Evolutionary conservation across 1,140 invertebrate genomes (phyloP).

Genomic region (Steinernema feltiae): DNA sequence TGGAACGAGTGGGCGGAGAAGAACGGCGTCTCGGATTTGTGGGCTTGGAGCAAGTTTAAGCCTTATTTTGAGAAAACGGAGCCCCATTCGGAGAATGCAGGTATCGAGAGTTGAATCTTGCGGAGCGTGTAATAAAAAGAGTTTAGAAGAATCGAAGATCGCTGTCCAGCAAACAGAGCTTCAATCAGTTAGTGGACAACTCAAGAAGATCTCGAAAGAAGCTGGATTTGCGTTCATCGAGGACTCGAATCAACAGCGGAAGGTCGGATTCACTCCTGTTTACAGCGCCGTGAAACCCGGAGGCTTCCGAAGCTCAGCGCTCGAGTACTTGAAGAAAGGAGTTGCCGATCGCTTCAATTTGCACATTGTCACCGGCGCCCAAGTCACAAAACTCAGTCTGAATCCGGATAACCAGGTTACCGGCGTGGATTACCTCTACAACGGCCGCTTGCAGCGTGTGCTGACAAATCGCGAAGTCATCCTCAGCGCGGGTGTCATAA

Average conservation of each 20-base stretch:
- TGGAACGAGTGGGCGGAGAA: conserved; percentile 10
- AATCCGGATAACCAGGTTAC: conserved; percentile 4
- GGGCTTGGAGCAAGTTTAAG: conserved; percentile 12
- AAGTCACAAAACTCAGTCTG: conserved; percentile 19
- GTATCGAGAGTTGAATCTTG: neutral
- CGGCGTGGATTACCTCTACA: conserved; percentile 12
- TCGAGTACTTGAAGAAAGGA: neutral
- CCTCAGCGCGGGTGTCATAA: neutral
- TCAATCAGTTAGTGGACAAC: neutral
- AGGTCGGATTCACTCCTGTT: neutral
- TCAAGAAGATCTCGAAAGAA: neutral
- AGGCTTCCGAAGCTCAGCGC: conserved; percentile 5
- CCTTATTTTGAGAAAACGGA: neutral
- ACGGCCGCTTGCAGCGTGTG: neutral
- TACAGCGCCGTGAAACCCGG: neutral
- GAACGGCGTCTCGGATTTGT: neutral
- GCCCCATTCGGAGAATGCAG: neutral
- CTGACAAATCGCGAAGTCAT: conserved; percentile 14
- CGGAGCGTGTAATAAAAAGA: neutral
- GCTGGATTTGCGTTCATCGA: neutral
- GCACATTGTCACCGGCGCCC: conserved; percentile 21
- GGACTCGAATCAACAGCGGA: neutral
- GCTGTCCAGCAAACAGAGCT: neutral
- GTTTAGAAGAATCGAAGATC: neutral
- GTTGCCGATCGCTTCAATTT: conserved; percentile 16